Percentiles rank a stretch among this genome's conserved stretches.
Evolutionary conservation across 2,888 invertebrate genomes (phyloP).

Genomic region (Temnothorax rugatulus): DNA sequence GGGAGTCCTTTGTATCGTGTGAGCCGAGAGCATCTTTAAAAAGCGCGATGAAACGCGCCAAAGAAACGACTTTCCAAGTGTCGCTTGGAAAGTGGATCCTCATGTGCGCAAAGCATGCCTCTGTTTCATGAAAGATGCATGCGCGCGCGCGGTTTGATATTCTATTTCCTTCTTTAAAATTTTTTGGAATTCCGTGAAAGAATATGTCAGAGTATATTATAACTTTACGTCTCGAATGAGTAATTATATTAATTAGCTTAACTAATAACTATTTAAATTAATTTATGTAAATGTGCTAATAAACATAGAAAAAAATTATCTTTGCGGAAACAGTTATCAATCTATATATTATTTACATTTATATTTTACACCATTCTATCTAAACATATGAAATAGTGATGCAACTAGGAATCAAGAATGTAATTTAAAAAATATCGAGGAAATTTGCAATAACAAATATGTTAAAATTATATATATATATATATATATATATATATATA

Average conservation of each 20-base stretch:
- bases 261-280: background rate
- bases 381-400: background rate
- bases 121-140: background rate
- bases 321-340: background rate
- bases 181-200: background rate
- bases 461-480: background rate
- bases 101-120: background rate
- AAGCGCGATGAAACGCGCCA: slow-evolving; percentile 22
- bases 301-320: background rate
- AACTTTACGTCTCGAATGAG: background rate
- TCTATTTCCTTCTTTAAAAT: background rate
- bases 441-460: background rate
- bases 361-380: background rate
- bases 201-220: background rate
- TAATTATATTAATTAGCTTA: background rate
- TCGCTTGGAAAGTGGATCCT: slow-evolving; percentile 31
- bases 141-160: background rate
- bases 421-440: background rate
- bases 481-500: background rate
- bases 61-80: slow-evolving; percentile 37
- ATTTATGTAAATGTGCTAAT: background rate
- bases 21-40: slow-evolving; percentile 19
- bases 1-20: slow-evolving; percentile 42
- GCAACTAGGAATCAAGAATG: background rate
- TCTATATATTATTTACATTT: background rate